Evolutionary conservation across 2,113 vertebrate species (phyloP).

Genomic region (Xiphophorus hellerii): DNA sequence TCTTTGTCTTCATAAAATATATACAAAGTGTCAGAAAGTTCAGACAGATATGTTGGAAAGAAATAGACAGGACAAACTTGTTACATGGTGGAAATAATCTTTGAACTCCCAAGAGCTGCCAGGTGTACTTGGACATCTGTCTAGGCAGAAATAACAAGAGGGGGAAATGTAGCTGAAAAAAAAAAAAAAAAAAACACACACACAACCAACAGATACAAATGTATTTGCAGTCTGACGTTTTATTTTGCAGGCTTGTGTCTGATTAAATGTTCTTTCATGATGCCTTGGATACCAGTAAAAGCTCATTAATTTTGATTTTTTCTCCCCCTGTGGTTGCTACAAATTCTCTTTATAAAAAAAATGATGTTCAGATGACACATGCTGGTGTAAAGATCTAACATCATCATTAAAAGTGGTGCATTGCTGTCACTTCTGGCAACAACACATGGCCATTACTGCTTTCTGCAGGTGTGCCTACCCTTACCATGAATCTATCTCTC

Average conservation of each 20-base stretch:
- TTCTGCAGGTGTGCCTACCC: constrained; percentile 29
- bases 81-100: constrained; percentile 13
- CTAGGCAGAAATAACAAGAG: constrained; percentile 10
- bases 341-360: constrained; percentile 4
- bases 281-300: constrained; percentile 1
- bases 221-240: neutral
- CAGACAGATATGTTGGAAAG: constrained; percentile 12
- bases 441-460: constrained; percentile 51
- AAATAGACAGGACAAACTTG: constrained; percentile 35
- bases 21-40: constrained; percentile 16
- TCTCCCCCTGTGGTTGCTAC: neutral
- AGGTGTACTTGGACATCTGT: constrained; percentile 19
- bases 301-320: neutral
- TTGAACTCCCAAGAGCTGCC: constrained; percentile 27
- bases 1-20: constrained; percentile 26
- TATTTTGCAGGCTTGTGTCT: neutral
- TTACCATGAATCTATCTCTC: constrained; percentile 14
- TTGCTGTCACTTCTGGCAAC: constrained; percentile 60
- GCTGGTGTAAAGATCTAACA: constrained; percentile 20
- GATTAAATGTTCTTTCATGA: neutral
- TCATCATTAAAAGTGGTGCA: constrained; percentile 47
- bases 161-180: neutral
- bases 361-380: constrained; percentile 24
- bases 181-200: neutral
- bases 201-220: neutral